phyloP scores from a whole-genome alignment of 2,888 invertebrate species.

The Itoplectis maculator region DNA sequence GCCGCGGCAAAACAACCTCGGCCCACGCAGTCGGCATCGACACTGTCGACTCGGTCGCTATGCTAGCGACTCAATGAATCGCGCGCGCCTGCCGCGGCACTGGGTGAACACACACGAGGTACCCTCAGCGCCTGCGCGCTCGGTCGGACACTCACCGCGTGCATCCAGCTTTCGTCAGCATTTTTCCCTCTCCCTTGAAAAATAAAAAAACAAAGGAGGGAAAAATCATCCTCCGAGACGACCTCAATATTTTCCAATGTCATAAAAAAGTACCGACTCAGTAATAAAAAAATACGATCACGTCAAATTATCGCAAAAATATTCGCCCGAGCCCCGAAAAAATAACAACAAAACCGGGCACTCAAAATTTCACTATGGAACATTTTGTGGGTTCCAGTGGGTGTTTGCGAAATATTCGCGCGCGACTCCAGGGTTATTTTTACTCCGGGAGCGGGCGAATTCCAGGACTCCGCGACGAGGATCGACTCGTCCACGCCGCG shows the following conservation, averaged over 20 bases:
- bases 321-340: too few species aligned
- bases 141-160: conserved; percentile 54
- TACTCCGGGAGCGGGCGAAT: too few species aligned
- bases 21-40: conserved; percentile 58
- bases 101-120: conserved; percentile 54
- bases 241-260: neutral
- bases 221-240: conserved; percentile 5
- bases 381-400: too few species aligned
- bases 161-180: conserved; percentile 27
- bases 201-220: neutral
- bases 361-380: too few species aligned
- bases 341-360: too few species aligned
- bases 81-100: conserved; percentile 10
- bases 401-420: too few species aligned
- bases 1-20: conserved; percentile 32
- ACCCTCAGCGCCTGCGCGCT: conserved; percentile 53
- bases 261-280: neutral
- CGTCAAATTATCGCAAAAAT: too few species aligned
- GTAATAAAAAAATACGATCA: too few species aligned
- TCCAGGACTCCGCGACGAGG: conserved; percentile 19
- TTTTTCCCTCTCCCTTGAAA: conserved; percentile 1
- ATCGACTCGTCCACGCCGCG: conserved; percentile 65
- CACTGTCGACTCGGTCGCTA: conserved; percentile 42
- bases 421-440: too few species aligned
- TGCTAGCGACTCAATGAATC: conserved; percentile 58